phyloP scores from a whole-genome alignment of 1,140 invertebrate genomes.

The Heliconius melpomene region DNA sequence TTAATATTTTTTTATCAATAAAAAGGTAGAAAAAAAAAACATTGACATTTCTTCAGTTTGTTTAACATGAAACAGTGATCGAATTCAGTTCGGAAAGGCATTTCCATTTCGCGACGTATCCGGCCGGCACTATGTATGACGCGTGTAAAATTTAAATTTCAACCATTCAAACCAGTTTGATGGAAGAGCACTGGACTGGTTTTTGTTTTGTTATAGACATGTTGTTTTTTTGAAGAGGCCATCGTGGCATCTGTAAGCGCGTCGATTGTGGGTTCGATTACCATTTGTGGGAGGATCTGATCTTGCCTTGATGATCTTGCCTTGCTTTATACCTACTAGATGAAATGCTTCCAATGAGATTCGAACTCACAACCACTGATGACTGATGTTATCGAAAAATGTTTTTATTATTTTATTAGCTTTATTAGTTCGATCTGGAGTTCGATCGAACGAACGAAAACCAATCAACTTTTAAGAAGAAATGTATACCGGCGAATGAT shows the following conservation, averaged over 20 bases:
- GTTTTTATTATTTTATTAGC: too few species aligned
- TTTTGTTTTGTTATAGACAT: neutral
- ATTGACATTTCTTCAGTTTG: neutral
- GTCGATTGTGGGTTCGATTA: too few species aligned
- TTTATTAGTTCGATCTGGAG: too few species aligned
- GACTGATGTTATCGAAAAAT: too few species aligned
- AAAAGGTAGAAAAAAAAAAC: neutral
- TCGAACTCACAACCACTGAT: too few species aligned
- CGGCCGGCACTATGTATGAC: conserved; percentile 4
- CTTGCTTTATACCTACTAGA: too few species aligned
- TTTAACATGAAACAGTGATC: neutral
- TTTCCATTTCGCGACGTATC: neutral
- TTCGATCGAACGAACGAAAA: neutral
- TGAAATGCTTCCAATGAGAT: too few species aligned
- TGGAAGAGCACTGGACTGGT: neutral
- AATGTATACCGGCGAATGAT: neutral
- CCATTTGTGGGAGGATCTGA: too few species aligned
- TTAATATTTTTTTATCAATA: neutral
- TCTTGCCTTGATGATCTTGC: too few species aligned
- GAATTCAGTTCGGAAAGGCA: conserved; percentile 5
- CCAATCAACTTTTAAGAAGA: neutral
- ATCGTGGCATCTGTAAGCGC: too few species aligned
- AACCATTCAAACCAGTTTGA: conserved; percentile 16
- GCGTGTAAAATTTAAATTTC: conserved; percentile 28
- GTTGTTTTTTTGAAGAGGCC: neutral